Evolutionary conservation across 2,113 vertebrate genomes (phyloP).

Genomic region (Eulemur rufifrons): DNA sequence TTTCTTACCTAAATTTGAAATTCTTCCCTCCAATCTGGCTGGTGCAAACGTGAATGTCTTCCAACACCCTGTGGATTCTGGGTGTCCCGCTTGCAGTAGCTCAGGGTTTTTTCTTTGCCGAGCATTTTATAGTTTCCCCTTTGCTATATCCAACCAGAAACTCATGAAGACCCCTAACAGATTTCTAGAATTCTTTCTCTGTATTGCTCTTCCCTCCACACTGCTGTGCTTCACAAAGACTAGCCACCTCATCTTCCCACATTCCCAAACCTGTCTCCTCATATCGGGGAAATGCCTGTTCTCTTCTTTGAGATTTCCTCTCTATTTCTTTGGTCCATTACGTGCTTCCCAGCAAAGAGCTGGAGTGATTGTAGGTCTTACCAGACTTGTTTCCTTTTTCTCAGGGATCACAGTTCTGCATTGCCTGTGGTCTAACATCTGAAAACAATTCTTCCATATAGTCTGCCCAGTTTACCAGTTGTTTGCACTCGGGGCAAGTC

Average conservation of each 20-base stretch:
- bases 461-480: not conserved
- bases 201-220: rapidly evolving
- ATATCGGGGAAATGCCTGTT: not conserved
- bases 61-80: not conserved
- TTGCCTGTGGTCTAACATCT: not conserved
- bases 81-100: not conserved
- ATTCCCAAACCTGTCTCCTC: not conserved
- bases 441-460: not conserved
- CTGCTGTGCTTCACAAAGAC: not conserved
- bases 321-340: not conserved
- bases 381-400: not conserved
- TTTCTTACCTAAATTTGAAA: not conserved
- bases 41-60: not conserved
- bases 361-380: not conserved
- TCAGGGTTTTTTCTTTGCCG: not conserved
- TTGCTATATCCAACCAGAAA: not conserved
- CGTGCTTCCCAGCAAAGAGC: not conserved
- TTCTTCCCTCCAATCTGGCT: not conserved
- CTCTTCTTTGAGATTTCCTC: not conserved
- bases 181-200: not conserved
- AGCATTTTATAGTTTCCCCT: not conserved
- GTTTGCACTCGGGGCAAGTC: not conserved
- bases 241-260: not conserved
- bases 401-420: not conserved
- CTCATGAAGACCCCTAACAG: not conserved